Percentiles rank a stretch among this genome's conserved stretches.
These are phyloP conservation scores for Acanthaster planci DNA, from an alignment of 35 echinoderm and acorn worm genomes.

Conservation along the genomic window DNA sequence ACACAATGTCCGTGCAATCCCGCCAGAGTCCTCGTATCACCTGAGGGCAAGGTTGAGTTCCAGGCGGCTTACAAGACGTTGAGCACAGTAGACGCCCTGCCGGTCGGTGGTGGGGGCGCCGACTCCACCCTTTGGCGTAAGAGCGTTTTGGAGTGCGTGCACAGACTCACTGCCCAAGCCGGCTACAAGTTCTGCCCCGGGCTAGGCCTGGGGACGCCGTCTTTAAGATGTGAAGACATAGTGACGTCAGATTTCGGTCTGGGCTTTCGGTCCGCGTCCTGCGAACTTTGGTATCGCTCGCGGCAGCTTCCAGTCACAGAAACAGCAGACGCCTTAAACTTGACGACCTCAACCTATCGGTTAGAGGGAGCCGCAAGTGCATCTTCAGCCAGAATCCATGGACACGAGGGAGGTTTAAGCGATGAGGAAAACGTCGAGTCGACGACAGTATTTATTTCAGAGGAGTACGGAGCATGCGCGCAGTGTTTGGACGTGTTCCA, in stretches of 20 bases:
- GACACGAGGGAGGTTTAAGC: neutral
- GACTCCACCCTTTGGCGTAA: slow-evolving; percentile 18
- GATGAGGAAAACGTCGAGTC: neutral
- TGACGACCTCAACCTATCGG: neutral
- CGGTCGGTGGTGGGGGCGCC: neutral
- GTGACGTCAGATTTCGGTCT: slow-evolving; percentile 38
- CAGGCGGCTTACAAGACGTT: slow-evolving; percentile 27
- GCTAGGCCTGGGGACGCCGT: neutral
- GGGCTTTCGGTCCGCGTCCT: slow-evolving; percentile 23
- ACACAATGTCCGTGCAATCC: slow-evolving; percentile 12
- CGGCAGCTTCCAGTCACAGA: neutral
- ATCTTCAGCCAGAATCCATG: neutral
- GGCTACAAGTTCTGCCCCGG: slow-evolving; percentile 25
- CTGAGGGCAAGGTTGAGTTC: slow-evolving; percentile 11
- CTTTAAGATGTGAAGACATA: neutral
- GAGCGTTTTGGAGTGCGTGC: slow-evolving; percentile 16
- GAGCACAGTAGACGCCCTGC: slow-evolving; percentile 2
- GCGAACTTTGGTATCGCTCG: slow-evolving; percentile 30
- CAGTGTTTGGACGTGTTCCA: neutral
- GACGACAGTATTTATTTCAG: neutral
- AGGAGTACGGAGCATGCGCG: neutral
- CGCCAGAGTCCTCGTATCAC: slow-evolving; percentile 14
- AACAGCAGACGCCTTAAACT: neutral
- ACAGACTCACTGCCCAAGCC: slow-evolving; percentile 4
- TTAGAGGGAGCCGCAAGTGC: neutral